Conservation (phyloP, 1,140 invertebrate species). For the Trinorchestia longiramus region DNA sequence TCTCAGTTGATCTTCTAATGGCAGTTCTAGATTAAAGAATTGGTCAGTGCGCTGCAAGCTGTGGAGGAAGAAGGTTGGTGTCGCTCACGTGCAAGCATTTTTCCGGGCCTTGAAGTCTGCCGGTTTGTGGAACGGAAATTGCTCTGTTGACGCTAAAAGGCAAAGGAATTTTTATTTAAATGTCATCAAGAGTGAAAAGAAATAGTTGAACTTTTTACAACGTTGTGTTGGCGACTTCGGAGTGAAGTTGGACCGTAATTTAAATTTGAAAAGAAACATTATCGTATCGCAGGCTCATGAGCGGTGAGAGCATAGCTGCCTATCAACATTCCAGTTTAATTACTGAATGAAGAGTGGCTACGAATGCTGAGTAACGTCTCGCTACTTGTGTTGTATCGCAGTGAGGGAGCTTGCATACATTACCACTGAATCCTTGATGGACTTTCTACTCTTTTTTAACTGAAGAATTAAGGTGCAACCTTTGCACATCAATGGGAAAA, state of each 20-base stretch:
- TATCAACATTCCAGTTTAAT: not conserved
- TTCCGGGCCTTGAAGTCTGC: not conserved
- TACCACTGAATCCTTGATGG: too few species aligned
- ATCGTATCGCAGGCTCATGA: not conserved
- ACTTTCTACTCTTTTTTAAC: not conserved
- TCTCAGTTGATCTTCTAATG: not conserved
- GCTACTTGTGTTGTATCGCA: not conserved
- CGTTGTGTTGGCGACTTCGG: not conserved
- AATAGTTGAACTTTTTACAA: not conserved
- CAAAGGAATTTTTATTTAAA: not conserved
- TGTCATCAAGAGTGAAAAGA: not conserved
- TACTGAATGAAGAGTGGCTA: not conserved
- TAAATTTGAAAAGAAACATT: not conserved
- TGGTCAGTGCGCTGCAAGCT: not conserved
- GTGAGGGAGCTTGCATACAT: not conserved
- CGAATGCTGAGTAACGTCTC: not conserved
- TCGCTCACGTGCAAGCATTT: not conserved
- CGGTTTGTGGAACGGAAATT: not conserved
- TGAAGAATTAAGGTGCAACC: not conserved
- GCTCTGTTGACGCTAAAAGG: not conserved
- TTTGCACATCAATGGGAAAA: not conserved
- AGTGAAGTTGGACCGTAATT: not conserved
- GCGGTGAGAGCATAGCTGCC: not conserved
- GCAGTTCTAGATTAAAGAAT: not conserved
- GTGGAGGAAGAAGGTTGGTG: not conserved